Evolutionary conservation across 1,140 invertebrate genomes (phyloP).

Genomic region (Heliconius hermathena): DNA sequence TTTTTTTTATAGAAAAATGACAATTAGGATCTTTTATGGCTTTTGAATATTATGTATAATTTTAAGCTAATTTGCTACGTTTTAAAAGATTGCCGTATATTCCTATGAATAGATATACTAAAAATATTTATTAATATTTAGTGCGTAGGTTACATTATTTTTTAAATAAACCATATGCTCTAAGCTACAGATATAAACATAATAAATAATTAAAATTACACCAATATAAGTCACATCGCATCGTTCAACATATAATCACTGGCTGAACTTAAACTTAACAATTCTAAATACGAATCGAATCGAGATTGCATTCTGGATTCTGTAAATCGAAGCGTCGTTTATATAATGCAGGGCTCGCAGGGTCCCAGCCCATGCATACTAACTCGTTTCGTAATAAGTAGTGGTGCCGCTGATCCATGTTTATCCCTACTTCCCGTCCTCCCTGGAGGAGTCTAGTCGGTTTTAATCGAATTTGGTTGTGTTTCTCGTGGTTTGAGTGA

Average conservation of each 20-base stretch:
- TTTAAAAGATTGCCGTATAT: not conserved
- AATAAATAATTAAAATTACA: not conserved
- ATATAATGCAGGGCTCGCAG: constrained; percentile 60
- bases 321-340: constrained; percentile 67
- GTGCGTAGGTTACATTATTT: not conserved
- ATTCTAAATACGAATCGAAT: constrained; percentile 43
- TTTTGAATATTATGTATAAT: constrained; percentile 1
- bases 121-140: no score
- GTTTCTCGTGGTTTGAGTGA: constrained; percentile 9
- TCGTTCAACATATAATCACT: not conserved
- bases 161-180: not conserved
- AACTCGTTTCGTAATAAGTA: constrained; percentile 73
- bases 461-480: constrained; percentile 34
- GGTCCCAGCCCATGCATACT: constrained; percentile 79
- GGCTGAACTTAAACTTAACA: constrained; percentile 30
- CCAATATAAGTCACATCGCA: not conserved
- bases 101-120: not conserved
- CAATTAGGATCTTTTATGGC: constrained; percentile 6
- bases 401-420: constrained; percentile 59
- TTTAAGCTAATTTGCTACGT: not conserved
- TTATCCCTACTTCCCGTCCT: constrained; percentile 53
- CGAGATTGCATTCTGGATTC: constrained; percentile 43
- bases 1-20: constrained; percentile 24
- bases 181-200: not conserved
- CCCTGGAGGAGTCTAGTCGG: constrained; percentile 34